Conservation (phyloP, 2,797 vertebrate genomes). For the Taenioides sp. region DNA sequence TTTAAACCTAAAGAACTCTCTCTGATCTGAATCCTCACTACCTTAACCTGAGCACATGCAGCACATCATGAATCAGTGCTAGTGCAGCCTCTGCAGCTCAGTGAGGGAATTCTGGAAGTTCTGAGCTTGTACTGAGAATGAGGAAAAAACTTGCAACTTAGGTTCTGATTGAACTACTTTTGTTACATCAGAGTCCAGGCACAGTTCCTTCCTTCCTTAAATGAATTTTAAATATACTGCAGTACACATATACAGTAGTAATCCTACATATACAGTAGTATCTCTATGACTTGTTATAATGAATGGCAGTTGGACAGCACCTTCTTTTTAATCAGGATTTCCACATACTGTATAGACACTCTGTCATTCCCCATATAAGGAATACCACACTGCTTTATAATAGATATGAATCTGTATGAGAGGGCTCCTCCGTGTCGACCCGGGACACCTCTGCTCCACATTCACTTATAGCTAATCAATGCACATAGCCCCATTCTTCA, state of each 20-base stretch:
- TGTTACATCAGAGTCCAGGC: too few species aligned
- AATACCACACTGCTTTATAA: constrained; percentile 29
- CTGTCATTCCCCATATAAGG: background rate
- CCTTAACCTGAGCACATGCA: too few species aligned
- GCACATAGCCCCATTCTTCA: constrained; percentile 53
- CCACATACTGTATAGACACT: background rate
- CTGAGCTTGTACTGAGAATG: too few species aligned
- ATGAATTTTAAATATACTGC: background rate
- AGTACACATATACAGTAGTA: background rate
- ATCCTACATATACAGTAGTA: too few species aligned
- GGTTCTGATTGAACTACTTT: too few species aligned
- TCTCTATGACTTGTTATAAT: background rate
- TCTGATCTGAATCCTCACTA: too few species aligned
- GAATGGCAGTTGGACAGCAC: constrained; percentile 3
- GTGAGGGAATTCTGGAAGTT: too few species aligned
- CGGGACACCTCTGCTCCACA: constrained; percentile 38
- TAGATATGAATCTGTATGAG: constrained; percentile 33
- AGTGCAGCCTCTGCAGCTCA: too few species aligned
- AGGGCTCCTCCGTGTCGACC: constrained; percentile 30
- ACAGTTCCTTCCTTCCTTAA: background rate
- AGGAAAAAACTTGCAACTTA: too few species aligned
- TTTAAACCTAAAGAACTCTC: too few species aligned
- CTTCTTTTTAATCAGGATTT: constrained; percentile 13
- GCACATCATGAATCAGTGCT: too few species aligned
- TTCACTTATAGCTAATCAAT: constrained; percentile 63